phyloP scores from a whole-genome alignment of 1,140 invertebrate genomes.

The Drosophila trapezifrons region DNA sequence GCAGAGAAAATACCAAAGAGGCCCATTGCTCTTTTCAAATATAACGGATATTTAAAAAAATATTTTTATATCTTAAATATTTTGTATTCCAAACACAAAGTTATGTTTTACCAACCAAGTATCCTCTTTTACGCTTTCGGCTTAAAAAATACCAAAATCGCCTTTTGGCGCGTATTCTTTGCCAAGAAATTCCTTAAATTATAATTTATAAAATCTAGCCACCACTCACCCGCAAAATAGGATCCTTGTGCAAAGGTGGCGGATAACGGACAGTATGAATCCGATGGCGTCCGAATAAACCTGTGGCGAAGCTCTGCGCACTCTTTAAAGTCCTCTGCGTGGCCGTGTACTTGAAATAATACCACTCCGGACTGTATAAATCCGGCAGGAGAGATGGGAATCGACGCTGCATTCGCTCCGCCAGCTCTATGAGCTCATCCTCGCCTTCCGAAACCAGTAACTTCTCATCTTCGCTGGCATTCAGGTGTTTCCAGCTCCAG shows the following conservation, averaged over 20 bases:
- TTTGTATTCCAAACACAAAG: too few species aligned
- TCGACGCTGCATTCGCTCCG: constrained; percentile 87
- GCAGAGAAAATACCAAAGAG: too few species aligned
- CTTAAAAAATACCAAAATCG: too few species aligned
- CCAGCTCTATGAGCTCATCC: constrained; percentile 88
- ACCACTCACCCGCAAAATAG: constrained; percentile 88
- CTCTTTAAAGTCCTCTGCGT: constrained; percentile 90
- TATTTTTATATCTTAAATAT: too few species aligned
- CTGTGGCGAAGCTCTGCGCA: constrained; percentile 89
- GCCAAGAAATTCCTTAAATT: neutral
- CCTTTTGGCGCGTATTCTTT: too few species aligned
- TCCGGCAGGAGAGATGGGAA: constrained; percentile 87
- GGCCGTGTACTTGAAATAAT: constrained; percentile 89
- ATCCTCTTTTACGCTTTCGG: too few species aligned
- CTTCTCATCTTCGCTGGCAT: constrained; percentile 85
- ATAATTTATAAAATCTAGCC: neutral
- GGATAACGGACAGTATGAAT: constrained; percentile 87
- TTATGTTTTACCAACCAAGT: too few species aligned
- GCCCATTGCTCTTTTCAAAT: too few species aligned
- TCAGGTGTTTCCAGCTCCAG: constrained; percentile 85
- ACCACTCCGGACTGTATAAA: constrained; percentile 86
- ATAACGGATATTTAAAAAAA: too few species aligned
- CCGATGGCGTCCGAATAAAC: constrained; percentile 88
- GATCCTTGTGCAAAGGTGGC: constrained; percentile 87
- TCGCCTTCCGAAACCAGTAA: constrained; percentile 88